Percentiles rank a stretch among this genome's conserved stretches.
phyloP scores from a whole-genome alignment of 1,140 invertebrate genomes.

The Drosophila oshimai region DNA sequence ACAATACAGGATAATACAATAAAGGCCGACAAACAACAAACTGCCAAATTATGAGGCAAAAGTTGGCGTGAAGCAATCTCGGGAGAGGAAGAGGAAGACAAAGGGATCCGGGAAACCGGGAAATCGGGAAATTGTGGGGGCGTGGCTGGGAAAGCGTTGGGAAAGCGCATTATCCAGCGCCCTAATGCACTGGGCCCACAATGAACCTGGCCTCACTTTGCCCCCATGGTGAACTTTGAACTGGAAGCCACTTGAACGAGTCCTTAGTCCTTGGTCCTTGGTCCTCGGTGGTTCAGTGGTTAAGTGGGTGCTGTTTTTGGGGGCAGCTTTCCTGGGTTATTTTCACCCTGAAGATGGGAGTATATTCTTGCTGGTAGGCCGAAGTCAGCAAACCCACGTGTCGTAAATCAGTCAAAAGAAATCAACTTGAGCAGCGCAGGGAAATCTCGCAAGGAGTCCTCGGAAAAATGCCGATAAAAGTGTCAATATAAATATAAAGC shows the following conservation, averaged over 20 bases:
- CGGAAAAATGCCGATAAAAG: slow-evolving; percentile 18
- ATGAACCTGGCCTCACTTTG: slow-evolving; percentile 26
- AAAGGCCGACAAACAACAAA: slow-evolving; percentile 52
- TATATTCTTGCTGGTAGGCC: not conserved
- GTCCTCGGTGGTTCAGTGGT: not conserved
- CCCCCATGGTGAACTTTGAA: slow-evolving; percentile 6
- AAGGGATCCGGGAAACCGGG: slow-evolving; percentile 8
- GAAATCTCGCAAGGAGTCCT: not conserved
- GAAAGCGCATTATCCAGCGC: slow-evolving; percentile 38
- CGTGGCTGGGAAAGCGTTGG: not conserved
- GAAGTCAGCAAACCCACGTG: slow-evolving; percentile 5
- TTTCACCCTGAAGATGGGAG: not conserved
- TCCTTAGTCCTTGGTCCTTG: slow-evolving; percentile 1
- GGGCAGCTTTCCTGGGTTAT: not conserved
- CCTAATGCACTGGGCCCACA: slow-evolving; percentile 56
- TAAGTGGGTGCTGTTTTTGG: not conserved
- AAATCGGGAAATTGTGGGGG: slow-evolving; percentile 1
- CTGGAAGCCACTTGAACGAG: slow-evolving; percentile 23
- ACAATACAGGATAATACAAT: slow-evolving; percentile 71
- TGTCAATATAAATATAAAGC: not conserved
- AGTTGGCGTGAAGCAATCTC: slow-evolving; percentile 43
- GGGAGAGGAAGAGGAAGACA: slow-evolving; percentile 15
- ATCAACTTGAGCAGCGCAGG: slow-evolving; percentile 12
- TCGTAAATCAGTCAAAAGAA: slow-evolving; percentile 37
- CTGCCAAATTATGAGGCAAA: slow-evolving; percentile 59